Evolutionary conservation across 2,888 invertebrate species (phyloP).

Genomic region (Monoplex corrugatus): DNA sequence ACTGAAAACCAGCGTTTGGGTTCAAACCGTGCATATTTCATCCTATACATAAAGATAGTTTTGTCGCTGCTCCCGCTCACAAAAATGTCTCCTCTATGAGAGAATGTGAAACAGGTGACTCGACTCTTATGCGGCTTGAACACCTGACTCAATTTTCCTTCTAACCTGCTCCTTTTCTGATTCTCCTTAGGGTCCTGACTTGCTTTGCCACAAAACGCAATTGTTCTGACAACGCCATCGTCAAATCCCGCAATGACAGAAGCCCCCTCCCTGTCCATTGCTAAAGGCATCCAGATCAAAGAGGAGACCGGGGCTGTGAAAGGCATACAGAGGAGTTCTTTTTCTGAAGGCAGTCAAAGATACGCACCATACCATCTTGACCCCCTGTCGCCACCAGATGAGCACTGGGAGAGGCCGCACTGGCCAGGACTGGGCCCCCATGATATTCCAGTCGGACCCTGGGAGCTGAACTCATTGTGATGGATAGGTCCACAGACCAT

Average conservation of each 20-base stretch:
- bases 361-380: conserved; percentile 45
- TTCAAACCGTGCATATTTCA: not conserved
- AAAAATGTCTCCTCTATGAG: conserved; percentile 13
- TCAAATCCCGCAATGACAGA: conserved; percentile 51
- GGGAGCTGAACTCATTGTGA: conserved; percentile 41
- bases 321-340: conserved; percentile 30
- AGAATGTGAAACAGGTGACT: conserved; percentile 43
- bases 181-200: not conserved
- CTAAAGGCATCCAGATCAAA: conserved; percentile 44
- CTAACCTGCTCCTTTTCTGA: not conserved
- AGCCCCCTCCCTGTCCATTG: conserved; percentile 6
- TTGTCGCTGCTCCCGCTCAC: conserved; percentile 53
- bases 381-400: conserved; percentile 53
- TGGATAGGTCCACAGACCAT: conserved; percentile 51
- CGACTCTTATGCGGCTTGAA: conserved; percentile 47
- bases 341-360: conserved; percentile 51
- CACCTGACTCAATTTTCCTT: conserved; percentile 35
- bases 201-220: conserved; percentile 15
- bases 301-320: conserved; percentile 37
- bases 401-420: conserved; percentile 26
- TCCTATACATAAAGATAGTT: conserved; percentile 53
- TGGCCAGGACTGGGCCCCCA: conserved; percentile 53
- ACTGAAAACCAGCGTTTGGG: conserved; percentile 51
- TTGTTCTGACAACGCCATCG: conserved; percentile 50
- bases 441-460: conserved; percentile 34